These are phyloP conservation scores for Holacanthella duospinosa DNA, from an alignment of 2,888 invertebrate species.

Conservation along the genomic window DNA sequence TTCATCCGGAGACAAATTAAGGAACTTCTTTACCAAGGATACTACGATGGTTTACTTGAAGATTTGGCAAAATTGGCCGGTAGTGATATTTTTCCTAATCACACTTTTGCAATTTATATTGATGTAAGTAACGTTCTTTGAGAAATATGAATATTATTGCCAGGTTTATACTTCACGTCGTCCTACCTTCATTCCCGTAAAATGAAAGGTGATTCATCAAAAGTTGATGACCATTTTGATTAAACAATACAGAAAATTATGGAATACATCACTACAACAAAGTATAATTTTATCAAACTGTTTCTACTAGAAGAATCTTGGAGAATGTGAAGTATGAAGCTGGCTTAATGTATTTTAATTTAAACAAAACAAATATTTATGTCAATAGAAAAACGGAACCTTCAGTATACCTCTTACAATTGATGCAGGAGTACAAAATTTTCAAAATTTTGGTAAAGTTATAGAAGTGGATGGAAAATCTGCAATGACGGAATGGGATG, in stretches of 20 bases:
- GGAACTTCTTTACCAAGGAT: neutral
- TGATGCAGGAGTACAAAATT: neutral
- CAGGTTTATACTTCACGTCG: too few relatives aligned
- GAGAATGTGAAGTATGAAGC: too few relatives aligned
- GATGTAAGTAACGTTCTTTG: constrained; percentile 17
- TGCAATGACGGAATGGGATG: neutral
- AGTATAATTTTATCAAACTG: too few relatives aligned
- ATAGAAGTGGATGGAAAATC: neutral
- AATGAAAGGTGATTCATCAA: too few relatives aligned
- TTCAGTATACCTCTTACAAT: neutral
- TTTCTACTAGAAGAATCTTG: too few relatives aligned
- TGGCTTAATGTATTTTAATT: too few relatives aligned
- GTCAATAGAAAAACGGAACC: constrained; percentile 9
- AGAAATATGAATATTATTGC: too few relatives aligned
- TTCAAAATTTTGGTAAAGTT: neutral
- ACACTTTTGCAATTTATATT: constrained; percentile 24
- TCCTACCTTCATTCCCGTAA: too few relatives aligned
- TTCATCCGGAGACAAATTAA: neutral
- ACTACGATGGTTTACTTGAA: neutral
- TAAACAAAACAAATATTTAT: too few relatives aligned
- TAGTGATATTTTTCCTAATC: constrained; percentile 7
- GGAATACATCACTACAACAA: too few relatives aligned
- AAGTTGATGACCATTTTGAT: too few relatives aligned
- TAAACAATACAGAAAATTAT: too few relatives aligned
- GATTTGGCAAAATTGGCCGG: neutral